Evolutionary conservation across 2,797 vertebrate genomes (phyloP), one percentile per base, ranked within the genome.

Genomic region (Muscicapa comitata): DNA sequence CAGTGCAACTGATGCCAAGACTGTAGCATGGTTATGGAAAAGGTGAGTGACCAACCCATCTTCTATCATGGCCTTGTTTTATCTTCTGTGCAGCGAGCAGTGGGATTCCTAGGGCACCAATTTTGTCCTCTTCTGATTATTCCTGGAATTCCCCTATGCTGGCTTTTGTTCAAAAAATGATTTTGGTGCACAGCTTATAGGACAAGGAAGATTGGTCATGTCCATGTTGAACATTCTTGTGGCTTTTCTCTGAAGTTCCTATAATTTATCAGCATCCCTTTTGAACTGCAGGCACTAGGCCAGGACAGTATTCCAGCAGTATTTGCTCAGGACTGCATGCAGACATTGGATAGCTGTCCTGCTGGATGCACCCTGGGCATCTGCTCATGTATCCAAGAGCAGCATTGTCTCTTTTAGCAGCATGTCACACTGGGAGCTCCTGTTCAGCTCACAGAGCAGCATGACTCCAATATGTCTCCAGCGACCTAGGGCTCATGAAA

Each of bases 391-490:
- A 29, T 70, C 70, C 71, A 59, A 75, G 70, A 85, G 90, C 58
- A 78, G 62, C 66, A 81, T 82, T 96, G 88, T 86, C 73, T 93
- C 74, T 63, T 71, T 47, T 9, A 88, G 92, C 70, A 75, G 43
- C 4, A 3, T 77, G 77, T 92, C 88, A 63, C 86, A 35, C 19
- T 40, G 55, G 62, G 62, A 90, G 74, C 85, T 94, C 58, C 86
- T 75, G 78, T 93, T 85, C 87, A 74, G 94, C 90, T 90, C 79
- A 90, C 85, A 65, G 83, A 93, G 75, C 94, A 95, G 95, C 91
- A 88, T 77, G 93, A 95, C 87, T 95, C 91, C 91, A 85, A 0
- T 62, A 48, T 43, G n/a, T 88, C 95, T 91, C 73, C 86, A 93
- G 83, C 0, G 1, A 95, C 76, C 68, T 86, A 92, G 91, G 82